Percentiles rank a stretch among this genome's conserved stretches.
Evolutionary conservation across 1,140 invertebrate species (phyloP).

Genomic region (Thaumatotibia leucotreta): DNA sequence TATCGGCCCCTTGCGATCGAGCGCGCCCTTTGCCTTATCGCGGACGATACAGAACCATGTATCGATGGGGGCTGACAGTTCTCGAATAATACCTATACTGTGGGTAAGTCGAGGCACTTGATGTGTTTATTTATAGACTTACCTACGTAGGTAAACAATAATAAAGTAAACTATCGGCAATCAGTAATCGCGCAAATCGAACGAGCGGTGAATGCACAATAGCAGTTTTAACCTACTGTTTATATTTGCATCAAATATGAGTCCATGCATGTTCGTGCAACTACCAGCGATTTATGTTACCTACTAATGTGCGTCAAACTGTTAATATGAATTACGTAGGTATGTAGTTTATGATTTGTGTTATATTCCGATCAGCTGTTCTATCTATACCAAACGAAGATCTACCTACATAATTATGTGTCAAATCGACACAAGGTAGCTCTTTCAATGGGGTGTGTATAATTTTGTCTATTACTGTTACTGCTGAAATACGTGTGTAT

Average conservation of each 20-base stretch:
- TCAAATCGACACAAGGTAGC: no score
- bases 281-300: neutral
- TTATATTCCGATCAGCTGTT: no score
- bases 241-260: neutral
- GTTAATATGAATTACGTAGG: neutral
- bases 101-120: neutral
- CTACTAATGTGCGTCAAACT: neutral
- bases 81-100: neutral
- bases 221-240: neutral
- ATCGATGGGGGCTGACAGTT: neutral
- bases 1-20: constrained; percentile 31
- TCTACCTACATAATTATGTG: no score
- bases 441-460: no score
- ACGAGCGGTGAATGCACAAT: constrained; percentile 3
- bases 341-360: neutral
- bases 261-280: neutral
- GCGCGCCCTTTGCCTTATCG: constrained; percentile 39
- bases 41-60: constrained; percentile 15
- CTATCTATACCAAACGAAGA: no score
- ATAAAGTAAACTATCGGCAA: neutral
- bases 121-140: constrained; percentile 6
- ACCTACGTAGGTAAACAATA: neutral
- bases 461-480: no score
- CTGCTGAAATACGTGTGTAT: no score
- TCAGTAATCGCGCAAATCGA: neutral